Evolutionary conservation across 2,888 invertebrate genomes (phyloP).

Genomic region (Drosophila mimica): DNA sequence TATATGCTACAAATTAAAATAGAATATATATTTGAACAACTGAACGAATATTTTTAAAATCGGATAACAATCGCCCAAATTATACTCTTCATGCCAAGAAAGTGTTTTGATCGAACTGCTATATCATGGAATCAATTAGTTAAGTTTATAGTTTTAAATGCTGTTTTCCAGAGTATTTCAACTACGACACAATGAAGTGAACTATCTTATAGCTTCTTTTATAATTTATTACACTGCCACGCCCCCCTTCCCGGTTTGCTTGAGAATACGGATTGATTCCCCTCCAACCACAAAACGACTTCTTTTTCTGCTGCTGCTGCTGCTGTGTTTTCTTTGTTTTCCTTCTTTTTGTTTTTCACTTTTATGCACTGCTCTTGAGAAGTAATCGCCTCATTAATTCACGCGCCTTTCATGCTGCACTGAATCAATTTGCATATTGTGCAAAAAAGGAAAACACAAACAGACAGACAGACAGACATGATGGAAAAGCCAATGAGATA

Average conservation of each 20-base stretch:
- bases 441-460: conserved; percentile 59
- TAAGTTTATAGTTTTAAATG: too few species aligned
- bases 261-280: not conserved
- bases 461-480: conserved; percentile 1
- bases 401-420: conserved; percentile 78
- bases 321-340: conserved; percentile 15
- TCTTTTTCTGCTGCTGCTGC: conserved; percentile 19
- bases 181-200: not conserved
- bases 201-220: conserved; percentile 14
- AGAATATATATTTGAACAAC: too few species aligned
- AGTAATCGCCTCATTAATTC: conserved; percentile 82
- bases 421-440: conserved; percentile 79
- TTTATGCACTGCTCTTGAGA: conserved; percentile 52
- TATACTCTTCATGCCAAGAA: not conserved
- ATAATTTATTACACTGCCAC: conserved; percentile 62
- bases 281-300: conserved; percentile 20
- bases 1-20: too few species aligned
- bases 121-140: not conserved
- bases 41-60: too few species aligned
- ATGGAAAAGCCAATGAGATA: conserved; percentile 9
- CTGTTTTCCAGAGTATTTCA: conserved; percentile 6
- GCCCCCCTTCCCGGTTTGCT: conserved; percentile 13
- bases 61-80: too few species aligned
- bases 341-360: conserved; percentile 36
- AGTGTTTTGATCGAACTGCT: not conserved